Base-by-base conservation (phyloP, 2,888 invertebrate species). In the Epirrita christyi region DNA sequence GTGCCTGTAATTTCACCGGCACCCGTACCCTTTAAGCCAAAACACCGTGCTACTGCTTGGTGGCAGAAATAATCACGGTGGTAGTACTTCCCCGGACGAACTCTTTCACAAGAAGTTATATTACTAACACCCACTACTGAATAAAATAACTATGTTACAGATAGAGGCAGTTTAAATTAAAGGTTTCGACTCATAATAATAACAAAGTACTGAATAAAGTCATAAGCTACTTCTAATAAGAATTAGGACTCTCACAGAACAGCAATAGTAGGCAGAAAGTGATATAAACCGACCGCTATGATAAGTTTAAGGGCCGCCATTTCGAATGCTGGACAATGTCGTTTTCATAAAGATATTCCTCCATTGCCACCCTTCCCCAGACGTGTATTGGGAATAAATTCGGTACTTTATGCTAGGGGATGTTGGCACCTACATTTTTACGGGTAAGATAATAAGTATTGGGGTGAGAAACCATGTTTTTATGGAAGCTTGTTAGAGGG, bases 341-440 rank as follows among this genome's bases (percentile, higher is more conserved):
- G 50, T 63, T 58, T 76, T 76, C 72, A 75, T 78, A 71, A 75
- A 80, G 76, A 80, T 76, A 69, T 75, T 76, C 68, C 57, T 1
- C 72, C 70, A 65, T 71, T 70, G 70, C 74, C 70, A 69, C 75
- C 76, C 71, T 64, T 64, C 52, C 66, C 64, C 52, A 66, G 71
- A 72, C 72, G 68, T 75, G 75, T 78, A 75, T 77, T 60, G 76
- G 72, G 72, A 77, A 85, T 86, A 85, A 83, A 85, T 81, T 83
- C 73, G 61, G 72, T 77, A 72, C 76, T 83, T 85, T 84, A 85
- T 79, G 73, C 59, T 63, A 57, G 66, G 76, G 77, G 74, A 73
- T 72, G 74, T 75, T 78, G 79, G 77, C 81, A 80, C 79, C 75
- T 80, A 73, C 74, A 72, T 76, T 83, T 81, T 83, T 83, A 82